Evolutionary conservation across 2,888 invertebrate genomes (phyloP).

Genomic region (Epinotia brunnichana): DNA sequence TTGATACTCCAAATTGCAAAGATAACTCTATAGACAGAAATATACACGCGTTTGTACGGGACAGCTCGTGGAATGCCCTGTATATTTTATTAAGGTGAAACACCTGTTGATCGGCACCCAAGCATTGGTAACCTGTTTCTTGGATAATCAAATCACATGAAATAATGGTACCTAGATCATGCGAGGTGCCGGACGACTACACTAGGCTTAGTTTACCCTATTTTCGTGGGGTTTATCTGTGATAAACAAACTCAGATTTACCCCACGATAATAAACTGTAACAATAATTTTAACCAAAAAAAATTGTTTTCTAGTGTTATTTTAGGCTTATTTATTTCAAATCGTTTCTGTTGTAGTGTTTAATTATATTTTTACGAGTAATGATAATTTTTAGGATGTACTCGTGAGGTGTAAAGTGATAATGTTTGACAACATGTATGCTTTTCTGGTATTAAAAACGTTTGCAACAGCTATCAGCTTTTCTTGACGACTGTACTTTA

Average conservation of each 20-base stretch:
- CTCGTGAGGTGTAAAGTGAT: slow-evolving; percentile 48
- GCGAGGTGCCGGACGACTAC: neutral
- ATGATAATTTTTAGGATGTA: slow-evolving; percentile 31
- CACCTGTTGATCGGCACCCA: neutral
- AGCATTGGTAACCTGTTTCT: neutral
- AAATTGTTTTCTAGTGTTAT: slow-evolving; percentile 32
- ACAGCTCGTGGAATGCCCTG: too few species aligned
- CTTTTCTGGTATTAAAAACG: slow-evolving; percentile 65
- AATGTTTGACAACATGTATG: slow-evolving; percentile 61
- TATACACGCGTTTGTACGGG: too few species aligned
- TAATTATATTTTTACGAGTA: slow-evolving; percentile 31
- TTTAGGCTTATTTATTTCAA: slow-evolving; percentile 34
- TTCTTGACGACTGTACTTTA: slow-evolving; percentile 25
- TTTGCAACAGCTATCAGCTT: slow-evolving; percentile 56
- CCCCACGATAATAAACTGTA: slow-evolving; percentile 19
- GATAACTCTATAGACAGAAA: too few species aligned
- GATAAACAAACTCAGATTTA: slow-evolving; percentile 26
- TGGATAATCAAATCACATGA: neutral
- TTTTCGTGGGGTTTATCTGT: too few species aligned
- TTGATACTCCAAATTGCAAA: too few species aligned
- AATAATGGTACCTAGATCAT: neutral
- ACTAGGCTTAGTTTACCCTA: neutral
- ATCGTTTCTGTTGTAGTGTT: slow-evolving; percentile 18
- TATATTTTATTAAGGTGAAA: slow-evolving; percentile 4
- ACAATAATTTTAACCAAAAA: slow-evolving; percentile 7